Percentiles rank a stretch among this genome's conserved stretches.
Evolutionary conservation across 2,113 vertebrate species (phyloP).

Genomic region (Centrocercus urophasianus): DNA sequence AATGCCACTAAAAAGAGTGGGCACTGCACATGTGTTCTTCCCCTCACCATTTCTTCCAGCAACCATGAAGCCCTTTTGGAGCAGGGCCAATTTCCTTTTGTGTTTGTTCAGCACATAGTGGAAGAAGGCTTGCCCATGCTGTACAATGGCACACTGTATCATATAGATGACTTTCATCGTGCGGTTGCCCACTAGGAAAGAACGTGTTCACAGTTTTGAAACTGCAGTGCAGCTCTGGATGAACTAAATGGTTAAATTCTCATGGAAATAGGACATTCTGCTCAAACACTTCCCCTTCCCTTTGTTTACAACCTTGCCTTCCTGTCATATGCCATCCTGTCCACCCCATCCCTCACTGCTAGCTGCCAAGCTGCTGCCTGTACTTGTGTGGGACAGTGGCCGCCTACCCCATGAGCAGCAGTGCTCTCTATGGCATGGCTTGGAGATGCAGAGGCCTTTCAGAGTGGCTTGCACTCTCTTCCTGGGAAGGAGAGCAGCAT

Average conservation of each 20-base stretch:
- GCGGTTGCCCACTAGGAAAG: background rate
- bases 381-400: fast-evolving
- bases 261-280: background rate
- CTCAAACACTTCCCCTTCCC: background rate
- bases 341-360: background rate
- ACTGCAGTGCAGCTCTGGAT: background rate
- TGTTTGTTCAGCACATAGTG: background rate
- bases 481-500: background rate
- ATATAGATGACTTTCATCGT: background rate
- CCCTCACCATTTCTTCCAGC: background rate
- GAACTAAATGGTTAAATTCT: background rate
- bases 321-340: background rate
- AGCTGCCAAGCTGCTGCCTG: background rate
- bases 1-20: background rate
- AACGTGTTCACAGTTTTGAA: background rate
- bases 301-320: conserved; percentile 38
- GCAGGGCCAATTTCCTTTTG: background rate
- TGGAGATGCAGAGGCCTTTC: background rate
- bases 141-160: background rate
- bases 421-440: background rate
- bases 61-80: background rate
- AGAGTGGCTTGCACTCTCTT: background rate
- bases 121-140: background rate
- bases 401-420: background rate
- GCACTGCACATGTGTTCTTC: background rate